Evolutionary conservation across 1,140 invertebrate species (phyloP), one percentile per base, ranked within the genome.

Genomic region (Nylanderia fulva): DNA sequence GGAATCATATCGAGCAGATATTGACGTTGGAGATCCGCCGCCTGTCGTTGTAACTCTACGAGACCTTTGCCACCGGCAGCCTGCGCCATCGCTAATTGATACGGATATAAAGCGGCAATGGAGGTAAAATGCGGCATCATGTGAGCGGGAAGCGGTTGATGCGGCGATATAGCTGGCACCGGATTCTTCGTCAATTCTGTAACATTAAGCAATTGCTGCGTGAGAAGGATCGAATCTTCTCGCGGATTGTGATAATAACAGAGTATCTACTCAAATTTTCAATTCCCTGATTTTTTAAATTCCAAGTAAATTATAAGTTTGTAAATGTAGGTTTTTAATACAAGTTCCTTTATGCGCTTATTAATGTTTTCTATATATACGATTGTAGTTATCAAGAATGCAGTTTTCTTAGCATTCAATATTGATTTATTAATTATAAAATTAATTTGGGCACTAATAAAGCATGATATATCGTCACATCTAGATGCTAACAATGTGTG

Each of bases 1-100:
- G 98, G 98, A 90, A 99, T 99, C 98, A 99, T 99, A 93, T 99
- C 98, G 36, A 99, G 96, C 86, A 99, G 96, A 96, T 99, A 99
- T 95, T 99, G 98, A 63, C 98, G 96, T 94, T 99, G 99, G 60
- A 99, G 95, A 92, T 99, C 98, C 18, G 97, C 97, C 64, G 97
- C 97, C 90, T 96, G 96, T 61, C 97, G 95, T 93, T 98, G 97
- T 88, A 98, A 95, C 82, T 98, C 97, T 0, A 96, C 97, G 86
- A 93, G 96, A 93, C 91, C 96, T 95, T 96, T 97, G 94, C 94
- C 91, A 60, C 95, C 92, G 13, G 96, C 95, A 27, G 95, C 96
- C 90, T 97, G 97, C 60, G 97, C 97, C 97, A 98, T 97, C 60
- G 97, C 97, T 88, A 98, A 95, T 94, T 98, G 98, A 94, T 98